A percentile compares a stretch with the other conserved stretches of the same genome.
phyloP scores from a whole-genome alignment of 2,888 invertebrate species.

The Dryadula phaetusa region DNA sequence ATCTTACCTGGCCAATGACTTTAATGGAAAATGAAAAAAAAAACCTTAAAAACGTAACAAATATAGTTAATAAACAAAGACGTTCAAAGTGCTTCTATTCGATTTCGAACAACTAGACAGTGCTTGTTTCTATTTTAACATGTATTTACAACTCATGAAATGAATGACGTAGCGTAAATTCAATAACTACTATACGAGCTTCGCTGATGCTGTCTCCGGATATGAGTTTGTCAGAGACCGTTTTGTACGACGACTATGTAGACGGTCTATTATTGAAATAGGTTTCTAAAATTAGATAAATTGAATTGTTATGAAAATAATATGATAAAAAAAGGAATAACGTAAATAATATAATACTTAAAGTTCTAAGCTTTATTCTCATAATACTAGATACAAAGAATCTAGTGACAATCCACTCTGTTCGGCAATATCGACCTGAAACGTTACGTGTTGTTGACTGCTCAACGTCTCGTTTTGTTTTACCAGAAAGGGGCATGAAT shows the following conservation, averaged over 20 bases:
- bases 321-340: neutral
- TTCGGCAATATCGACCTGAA: too few species aligned
- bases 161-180: constrained; percentile 26
- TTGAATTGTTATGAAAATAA: neutral
- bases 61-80: neutral
- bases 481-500: too few species aligned
- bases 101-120: neutral
- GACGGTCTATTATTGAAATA: neutral
- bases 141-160: constrained; percentile 23
- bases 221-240: constrained; percentile 30
- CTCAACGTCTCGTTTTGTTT: too few species aligned
- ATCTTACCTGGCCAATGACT: too few species aligned
- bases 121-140: constrained; percentile 3
- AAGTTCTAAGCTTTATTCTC: too few species aligned
- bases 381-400: too few species aligned
- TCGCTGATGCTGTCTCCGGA: constrained; percentile 23
- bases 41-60: neutral
- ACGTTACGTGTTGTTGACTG: too few species aligned
- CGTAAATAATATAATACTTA: neutral
- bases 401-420: too few species aligned
- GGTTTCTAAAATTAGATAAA: neutral
- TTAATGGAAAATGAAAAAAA: too few species aligned
- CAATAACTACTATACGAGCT: constrained; percentile 11
- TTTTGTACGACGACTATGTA: constrained; percentile 1
- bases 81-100: neutral